Evolutionary conservation across 2,888 invertebrate genomes (phyloP).

Genomic region (Eupithecia subumbrata): DNA sequence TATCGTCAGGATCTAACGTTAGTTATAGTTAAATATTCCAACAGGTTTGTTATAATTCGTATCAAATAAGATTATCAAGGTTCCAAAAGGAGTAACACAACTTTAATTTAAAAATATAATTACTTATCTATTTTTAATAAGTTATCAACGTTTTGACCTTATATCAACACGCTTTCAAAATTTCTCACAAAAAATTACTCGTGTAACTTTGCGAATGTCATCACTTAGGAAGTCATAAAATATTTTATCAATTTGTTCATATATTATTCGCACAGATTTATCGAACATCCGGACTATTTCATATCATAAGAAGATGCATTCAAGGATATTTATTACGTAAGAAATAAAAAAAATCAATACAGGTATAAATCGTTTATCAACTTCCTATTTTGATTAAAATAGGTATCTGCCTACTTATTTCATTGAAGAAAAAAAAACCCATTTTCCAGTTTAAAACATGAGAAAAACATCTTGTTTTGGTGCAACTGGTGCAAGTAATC

Average conservation of each 20-base stretch:
- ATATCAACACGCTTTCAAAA: constrained; percentile 16
- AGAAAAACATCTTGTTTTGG: not conserved
- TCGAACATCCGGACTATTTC: not conserved
- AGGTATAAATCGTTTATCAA: not conserved
- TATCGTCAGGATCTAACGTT: too few species aligned
- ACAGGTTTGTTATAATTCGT: not conserved
- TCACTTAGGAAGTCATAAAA: not conserved
- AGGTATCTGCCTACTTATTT: not conserved
- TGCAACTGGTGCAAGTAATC: not conserved
- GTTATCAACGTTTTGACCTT: not conserved
- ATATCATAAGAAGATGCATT: not conserved
- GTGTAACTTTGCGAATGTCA: constrained; percentile 1
- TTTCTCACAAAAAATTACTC: constrained; percentile 7
- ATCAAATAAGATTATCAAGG: not conserved
- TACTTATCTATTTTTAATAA: not conserved
- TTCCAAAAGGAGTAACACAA: not conserved
- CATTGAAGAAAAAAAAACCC: not conserved
- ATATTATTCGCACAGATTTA: not conserved
- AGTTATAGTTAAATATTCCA: not conserved
- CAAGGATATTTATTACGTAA: not conserved
- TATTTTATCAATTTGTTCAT: not conserved
- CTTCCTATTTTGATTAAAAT: not conserved
- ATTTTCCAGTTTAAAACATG: too few species aligned
- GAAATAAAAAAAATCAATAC: not conserved
- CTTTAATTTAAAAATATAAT: not conserved